These are phyloP conservation scores for Fratercula arctica DNA, from an alignment of 2,797 vertebrate species.

Conservation along the genomic window DNA sequence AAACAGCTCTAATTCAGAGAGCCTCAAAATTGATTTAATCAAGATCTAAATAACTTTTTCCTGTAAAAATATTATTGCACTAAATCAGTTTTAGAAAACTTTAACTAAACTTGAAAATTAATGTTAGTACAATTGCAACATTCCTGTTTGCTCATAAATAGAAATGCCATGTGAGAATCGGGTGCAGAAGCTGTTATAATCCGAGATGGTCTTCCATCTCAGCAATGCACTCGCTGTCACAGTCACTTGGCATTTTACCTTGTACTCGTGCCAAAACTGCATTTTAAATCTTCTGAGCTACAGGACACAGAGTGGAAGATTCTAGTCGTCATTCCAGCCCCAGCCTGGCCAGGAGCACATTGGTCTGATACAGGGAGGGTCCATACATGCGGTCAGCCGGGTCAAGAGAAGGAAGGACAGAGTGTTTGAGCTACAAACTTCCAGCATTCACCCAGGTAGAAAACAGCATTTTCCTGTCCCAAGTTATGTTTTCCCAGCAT, in stretches of 20 bases:
- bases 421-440: background rate
- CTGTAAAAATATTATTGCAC: background rate
- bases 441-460: background rate
- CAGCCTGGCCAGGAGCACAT: background rate
- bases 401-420: background rate
- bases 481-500: background rate
- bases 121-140: background rate
- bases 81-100: slow-evolving; percentile 17
- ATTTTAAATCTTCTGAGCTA: slow-evolving; percentile 22
- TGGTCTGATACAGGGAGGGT: background rate
- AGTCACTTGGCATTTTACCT: slow-evolving; percentile 23
- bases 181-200: slow-evolving; percentile 13
- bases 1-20: slow-evolving; percentile 15
- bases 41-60: background rate
- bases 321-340: background rate
- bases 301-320: background rate
- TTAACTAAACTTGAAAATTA: slow-evolving; percentile 12
- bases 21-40: slow-evolving; percentile 20
- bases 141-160: slow-evolving; percentile 12
- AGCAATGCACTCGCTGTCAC: background rate
- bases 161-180: background rate
- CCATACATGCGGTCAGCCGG: background rate
- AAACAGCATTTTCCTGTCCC: background rate
- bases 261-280: slow-evolving; percentile 12
- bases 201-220: background rate